These are phyloP conservation scores for Liasis olivaceus DNA, from an alignment of 2,797 vertebrate species.

Conservation along the genomic window DNA sequence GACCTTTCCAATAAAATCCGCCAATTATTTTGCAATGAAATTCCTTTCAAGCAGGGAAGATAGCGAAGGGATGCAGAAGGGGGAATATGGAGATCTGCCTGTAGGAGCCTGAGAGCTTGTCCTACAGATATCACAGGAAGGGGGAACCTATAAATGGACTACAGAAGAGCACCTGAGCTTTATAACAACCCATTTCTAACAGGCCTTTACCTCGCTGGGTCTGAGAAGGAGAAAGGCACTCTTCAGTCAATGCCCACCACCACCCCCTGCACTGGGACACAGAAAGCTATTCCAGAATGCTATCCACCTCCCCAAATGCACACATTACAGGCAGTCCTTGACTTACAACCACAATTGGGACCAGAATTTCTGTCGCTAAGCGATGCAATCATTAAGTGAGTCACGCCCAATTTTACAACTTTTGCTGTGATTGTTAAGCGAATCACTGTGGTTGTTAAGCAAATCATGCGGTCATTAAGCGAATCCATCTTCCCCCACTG, in stretches of 20 bases:
- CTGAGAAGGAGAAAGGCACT: not conserved
- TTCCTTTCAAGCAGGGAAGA: not conserved
- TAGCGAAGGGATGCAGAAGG: not conserved
- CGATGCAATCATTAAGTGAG: too few species aligned
- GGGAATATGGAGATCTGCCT: not conserved
- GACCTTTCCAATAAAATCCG: not conserved
- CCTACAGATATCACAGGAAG: not conserved
- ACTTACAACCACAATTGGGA: too few species aligned
- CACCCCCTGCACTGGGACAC: not conserved
- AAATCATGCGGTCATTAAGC: too few species aligned
- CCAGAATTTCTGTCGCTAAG: too few species aligned
- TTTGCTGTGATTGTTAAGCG: too few species aligned
- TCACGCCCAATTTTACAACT: too few species aligned
- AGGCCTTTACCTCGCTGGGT: not conserved
- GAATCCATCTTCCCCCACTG: too few species aligned
- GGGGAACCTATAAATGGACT: not conserved
- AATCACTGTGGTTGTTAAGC: too few species aligned
- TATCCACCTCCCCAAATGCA: too few species aligned
- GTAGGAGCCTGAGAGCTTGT: too few species aligned
- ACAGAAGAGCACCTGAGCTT: not conserved
- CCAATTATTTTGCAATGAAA: not conserved
- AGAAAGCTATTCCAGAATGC: not conserved
- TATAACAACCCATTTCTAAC: too few species aligned
- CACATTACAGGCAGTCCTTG: too few species aligned
- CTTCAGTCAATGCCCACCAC: not conserved